Conservation (phyloP, 2,888 invertebrate species). For the Creontiades dilutus region DNA sequence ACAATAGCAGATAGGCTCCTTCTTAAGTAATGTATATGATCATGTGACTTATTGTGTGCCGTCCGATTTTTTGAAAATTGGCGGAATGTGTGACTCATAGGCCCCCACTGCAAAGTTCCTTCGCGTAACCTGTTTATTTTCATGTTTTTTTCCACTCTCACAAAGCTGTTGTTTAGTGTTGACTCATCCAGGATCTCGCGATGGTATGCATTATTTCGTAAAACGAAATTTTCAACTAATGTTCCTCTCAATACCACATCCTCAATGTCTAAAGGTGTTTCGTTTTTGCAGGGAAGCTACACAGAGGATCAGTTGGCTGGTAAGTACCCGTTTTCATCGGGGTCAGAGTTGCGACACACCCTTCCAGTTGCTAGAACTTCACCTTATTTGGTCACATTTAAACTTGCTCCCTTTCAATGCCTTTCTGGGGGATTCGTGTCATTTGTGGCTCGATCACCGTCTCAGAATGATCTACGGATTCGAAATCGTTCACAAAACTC, state of each 20-base stretch:
- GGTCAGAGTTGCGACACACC: conserved; percentile 76
- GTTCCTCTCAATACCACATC: no score
- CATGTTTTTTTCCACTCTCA: background rate
- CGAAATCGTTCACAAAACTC: conserved; percentile 86
- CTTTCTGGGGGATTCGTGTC: conserved; percentile 76
- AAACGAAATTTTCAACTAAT: no score
- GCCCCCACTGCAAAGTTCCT: no score
- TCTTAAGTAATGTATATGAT: no score
- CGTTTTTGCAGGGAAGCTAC: conserved; percentile 86
- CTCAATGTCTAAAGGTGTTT: no score
- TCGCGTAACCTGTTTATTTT: background rate
- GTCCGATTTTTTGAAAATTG: no score
- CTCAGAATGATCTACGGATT: conserved; percentile 80
- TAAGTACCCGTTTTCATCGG: conserved; percentile 81
- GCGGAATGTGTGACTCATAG: no score
- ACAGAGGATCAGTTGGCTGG: conserved; percentile 95
- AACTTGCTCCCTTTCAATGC: conserved; percentile 76
- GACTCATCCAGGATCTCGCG: background rate
- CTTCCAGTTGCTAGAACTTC: conserved; percentile 73
- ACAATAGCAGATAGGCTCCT: no score
- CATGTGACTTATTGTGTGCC: no score
- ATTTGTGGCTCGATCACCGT: conserved; percentile 64
- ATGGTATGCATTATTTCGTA: background rate
- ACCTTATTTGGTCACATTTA: conserved; percentile 77
- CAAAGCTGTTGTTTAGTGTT: conserved; percentile 5